Conservation (phyloP, 2,888 invertebrate genomes). For the Melanotus villosus region DNA sequence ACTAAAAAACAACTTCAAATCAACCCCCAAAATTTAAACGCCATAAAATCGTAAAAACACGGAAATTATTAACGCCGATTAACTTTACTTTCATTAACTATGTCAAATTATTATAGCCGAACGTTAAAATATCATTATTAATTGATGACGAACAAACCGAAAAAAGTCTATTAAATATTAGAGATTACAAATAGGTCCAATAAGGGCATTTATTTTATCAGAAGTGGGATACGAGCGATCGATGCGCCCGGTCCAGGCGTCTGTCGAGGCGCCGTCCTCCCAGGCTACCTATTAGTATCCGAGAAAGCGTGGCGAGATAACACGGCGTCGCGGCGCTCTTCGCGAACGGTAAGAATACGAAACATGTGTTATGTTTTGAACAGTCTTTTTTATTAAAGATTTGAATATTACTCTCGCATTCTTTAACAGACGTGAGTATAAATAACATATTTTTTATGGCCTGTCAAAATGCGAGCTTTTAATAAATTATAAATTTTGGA, state of each 20-base stretch:
- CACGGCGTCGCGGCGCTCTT: conserved; percentile 49
- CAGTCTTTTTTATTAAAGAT: neutral
- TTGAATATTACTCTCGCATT: neutral
- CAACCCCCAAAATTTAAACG: neutral
- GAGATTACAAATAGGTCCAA: conserved; percentile 5
- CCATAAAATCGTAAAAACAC: neutral
- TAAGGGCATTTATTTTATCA: conserved; percentile 29
- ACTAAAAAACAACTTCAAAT: neutral
- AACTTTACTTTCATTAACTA: neutral
- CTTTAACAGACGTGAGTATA: too few species aligned
- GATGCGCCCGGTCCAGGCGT: conserved; percentile 66
- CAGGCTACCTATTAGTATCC: conserved; percentile 61
- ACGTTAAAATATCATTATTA: too few species aligned
- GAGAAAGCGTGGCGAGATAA: conserved; percentile 50
- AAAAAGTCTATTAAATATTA: too few species aligned
- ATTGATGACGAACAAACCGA: too few species aligned
- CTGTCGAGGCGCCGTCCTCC: conserved; percentile 64
- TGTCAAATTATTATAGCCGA: neutral
- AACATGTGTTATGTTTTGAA: conserved; percentile 38
- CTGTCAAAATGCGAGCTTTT: too few species aligned
- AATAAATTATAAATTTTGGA: too few species aligned
- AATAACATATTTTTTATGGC: too few species aligned
- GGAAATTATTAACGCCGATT: neutral
- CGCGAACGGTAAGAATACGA: conserved; percentile 41
- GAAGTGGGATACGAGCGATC: conserved; percentile 55